Evolutionary conservation across 2,888 invertebrate genomes (phyloP).

Genomic region (Sinohyriopsis cumingii): DNA sequence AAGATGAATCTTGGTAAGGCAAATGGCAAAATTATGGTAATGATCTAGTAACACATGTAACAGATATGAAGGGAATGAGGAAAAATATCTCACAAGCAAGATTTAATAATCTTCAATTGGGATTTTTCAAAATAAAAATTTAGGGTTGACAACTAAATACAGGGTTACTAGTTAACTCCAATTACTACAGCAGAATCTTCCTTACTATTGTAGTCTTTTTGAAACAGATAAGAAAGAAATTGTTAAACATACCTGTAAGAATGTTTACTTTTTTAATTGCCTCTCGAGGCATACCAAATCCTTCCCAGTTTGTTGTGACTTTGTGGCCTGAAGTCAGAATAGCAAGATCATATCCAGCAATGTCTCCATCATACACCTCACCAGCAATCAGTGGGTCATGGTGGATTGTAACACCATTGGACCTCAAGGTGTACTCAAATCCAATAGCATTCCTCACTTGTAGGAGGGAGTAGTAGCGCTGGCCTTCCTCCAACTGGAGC

Average conservation of each 20-base stretch:
- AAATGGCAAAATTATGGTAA: too few species aligned
- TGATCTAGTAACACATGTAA: too few species aligned
- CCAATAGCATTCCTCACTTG: conserved; percentile 47
- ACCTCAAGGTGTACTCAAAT: conserved; percentile 41
- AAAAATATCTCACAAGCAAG: too few species aligned
- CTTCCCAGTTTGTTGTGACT: conserved; percentile 54
- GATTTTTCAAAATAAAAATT: too few species aligned
- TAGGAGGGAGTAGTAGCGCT: conserved; percentile 45
- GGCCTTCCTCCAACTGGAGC: conserved; percentile 41
- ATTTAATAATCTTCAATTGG: too few species aligned
- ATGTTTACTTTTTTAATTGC: conserved; percentile 19
- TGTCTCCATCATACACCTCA: conserved; percentile 44
- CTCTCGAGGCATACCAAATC: conserved; percentile 46
- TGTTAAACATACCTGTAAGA: conserved; percentile 17
- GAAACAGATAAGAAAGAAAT: too few species aligned
- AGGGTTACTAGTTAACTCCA: too few species aligned
- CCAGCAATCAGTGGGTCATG: conserved; percentile 53
- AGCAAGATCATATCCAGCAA: conserved; percentile 41
- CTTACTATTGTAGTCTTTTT: too few species aligned
- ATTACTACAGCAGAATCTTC: too few species aligned
- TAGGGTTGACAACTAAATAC: too few species aligned
- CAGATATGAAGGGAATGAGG: too few species aligned
- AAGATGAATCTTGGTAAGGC: too few species aligned
- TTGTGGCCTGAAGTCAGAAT: conserved; percentile 31
- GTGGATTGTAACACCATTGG: conserved; percentile 51